These are phyloP conservation scores for Galago senegalensis DNA, from an alignment of 2,797 vertebrate genomes.

Conservation along the genomic window DNA sequence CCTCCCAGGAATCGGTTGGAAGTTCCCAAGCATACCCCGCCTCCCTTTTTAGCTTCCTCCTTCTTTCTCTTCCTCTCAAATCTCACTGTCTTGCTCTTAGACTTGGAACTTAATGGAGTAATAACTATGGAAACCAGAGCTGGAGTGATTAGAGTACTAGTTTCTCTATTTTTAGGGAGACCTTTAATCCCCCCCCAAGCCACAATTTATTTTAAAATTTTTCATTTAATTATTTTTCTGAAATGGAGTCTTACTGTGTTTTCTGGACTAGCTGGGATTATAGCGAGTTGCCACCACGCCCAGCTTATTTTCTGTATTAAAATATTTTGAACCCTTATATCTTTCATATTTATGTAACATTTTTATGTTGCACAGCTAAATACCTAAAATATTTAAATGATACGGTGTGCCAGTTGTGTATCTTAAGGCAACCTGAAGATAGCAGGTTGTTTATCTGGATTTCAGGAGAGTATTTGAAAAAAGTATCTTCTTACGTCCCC, in stretches of 20 bases:
- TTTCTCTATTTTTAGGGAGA: neutral
- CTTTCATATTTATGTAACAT: neutral
- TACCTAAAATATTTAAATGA: neutral
- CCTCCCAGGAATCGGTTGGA: neutral
- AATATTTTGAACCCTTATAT: neutral
- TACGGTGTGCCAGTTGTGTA: neutral
- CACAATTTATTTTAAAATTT: neutral
- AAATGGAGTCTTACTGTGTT: neutral
- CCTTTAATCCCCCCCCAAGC: neutral
- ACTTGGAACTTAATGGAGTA: neutral
- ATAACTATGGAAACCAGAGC: neutral
- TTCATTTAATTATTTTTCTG: neutral
- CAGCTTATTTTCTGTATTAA: neutral
- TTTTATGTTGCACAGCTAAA: neutral
- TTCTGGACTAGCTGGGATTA: neutral
- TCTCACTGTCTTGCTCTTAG: neutral
- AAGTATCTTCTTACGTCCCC: neutral
- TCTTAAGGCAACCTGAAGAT: neutral
- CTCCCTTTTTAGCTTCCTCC: neutral
- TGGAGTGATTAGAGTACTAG: neutral
- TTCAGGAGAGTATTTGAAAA: neutral
- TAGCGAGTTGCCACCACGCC: neutral
- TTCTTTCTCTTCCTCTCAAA: neutral
- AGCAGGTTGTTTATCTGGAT: neutral
- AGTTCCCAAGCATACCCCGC: neutral